A percentile compares a stretch with the other conserved stretches of the same genome.
Evolutionary conservation across 2,797 vertebrate genomes (phyloP).

Genomic region (Alauda arvensis): DNA sequence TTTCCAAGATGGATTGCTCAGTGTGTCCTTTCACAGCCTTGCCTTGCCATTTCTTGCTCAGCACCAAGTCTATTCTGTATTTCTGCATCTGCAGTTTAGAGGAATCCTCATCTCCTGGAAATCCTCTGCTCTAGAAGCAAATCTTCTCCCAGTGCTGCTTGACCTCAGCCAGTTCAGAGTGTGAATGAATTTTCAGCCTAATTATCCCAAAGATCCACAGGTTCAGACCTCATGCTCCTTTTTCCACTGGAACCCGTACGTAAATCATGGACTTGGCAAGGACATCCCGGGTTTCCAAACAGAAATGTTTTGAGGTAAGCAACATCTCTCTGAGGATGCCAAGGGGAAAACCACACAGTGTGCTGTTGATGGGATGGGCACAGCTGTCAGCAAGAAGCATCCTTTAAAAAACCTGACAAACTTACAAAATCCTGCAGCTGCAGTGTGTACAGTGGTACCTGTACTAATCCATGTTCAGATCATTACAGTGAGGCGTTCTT

Average conservation of each 20-base stretch:
- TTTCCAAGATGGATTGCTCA: background rate
- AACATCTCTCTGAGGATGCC: background rate
- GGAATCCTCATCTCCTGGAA: background rate
- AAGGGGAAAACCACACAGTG: background rate
- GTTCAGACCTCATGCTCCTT: background rate
- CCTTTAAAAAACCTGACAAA: background rate
- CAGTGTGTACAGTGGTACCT: background rate
- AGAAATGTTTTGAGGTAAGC: background rate
- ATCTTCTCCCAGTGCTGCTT: background rate
- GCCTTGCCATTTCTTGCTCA: background rate
- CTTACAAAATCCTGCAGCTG: background rate
- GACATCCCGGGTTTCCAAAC: background rate
- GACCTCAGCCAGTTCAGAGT: background rate
- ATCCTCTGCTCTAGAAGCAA: background rate
- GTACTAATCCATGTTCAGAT: background rate
- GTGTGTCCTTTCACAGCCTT: background rate
- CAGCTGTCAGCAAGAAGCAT: background rate
- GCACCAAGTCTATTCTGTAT: background rate
- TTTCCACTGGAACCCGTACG: fast-evolving
- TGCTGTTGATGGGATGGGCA: background rate
- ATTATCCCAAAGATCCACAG: background rate
- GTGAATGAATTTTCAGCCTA: too few relatives aligned
- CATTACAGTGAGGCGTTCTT: background rate
- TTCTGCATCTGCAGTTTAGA: background rate
- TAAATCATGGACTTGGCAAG: background rate